phyloP scores from a whole-genome alignment of 2,888 invertebrate genomes.

The Camptogramma bilineatum region DNA sequence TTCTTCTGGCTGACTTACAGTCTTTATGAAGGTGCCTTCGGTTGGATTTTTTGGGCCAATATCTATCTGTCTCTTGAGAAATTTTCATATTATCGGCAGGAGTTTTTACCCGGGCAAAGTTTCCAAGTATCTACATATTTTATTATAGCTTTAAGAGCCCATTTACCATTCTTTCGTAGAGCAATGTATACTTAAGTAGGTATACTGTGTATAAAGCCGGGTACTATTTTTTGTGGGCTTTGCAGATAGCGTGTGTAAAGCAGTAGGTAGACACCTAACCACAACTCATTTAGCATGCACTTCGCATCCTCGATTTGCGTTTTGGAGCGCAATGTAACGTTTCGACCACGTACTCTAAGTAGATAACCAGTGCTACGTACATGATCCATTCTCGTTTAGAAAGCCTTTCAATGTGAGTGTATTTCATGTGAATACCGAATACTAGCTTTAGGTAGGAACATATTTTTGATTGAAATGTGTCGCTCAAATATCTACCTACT shows the following conservation, averaged over 20 bases:
- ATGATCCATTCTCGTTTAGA: slow-evolving; percentile 39
- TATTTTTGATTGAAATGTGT: slow-evolving; percentile 7
- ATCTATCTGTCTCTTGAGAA: slow-evolving; percentile 43
- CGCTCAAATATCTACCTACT: background rate
- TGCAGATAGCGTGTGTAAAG: slow-evolving; percentile 8
- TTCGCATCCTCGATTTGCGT: slow-evolving; percentile 45
- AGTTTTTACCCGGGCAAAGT: slow-evolving; percentile 23
- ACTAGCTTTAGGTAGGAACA: slow-evolving; percentile 1
- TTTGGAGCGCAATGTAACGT: slow-evolving; percentile 45
- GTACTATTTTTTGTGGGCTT: slow-evolving; percentile 19
- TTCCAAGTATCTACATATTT: slow-evolving; percentile 21
- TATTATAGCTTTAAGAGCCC: slow-evolving; percentile 11
- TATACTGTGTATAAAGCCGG: background rate
- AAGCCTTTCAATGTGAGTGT: slow-evolving; percentile 29
- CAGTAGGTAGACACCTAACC: slow-evolving; percentile 16
- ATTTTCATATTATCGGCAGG: slow-evolving; percentile 38
- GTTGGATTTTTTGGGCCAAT: slow-evolving; percentile 56
- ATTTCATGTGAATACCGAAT: slow-evolving; percentile 18
- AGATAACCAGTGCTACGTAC: slow-evolving; percentile 35
- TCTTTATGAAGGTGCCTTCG: slow-evolving; percentile 57
- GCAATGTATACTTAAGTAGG: slow-evolving; percentile 1
- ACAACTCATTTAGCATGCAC: slow-evolving; percentile 45
- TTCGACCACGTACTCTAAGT: slow-evolving; percentile 42
- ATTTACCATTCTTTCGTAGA: slow-evolving; percentile 5
- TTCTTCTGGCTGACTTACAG: slow-evolving; percentile 63